Base-by-base conservation (phyloP, 2,888 invertebrate species). In the Nemoura dubitans region DNA sequence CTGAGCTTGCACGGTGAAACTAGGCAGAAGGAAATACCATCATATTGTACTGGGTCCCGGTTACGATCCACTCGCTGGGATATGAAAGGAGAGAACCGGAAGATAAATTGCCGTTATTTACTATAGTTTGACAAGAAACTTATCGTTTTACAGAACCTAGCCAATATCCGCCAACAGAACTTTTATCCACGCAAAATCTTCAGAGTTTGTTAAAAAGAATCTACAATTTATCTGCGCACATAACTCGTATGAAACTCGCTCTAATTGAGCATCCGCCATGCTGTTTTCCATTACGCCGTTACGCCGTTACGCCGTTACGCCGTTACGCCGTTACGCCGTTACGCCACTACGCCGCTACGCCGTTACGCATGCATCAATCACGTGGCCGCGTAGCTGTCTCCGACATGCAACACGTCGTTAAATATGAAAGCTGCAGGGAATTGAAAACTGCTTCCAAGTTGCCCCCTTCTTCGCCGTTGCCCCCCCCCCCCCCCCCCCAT, bases 1-100 rank as follows among this genome's bases (percentile, higher is more conserved):
- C 88, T 94, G 93, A 27, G 94, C 93, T 87, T 94, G 93, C 86
- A 95, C 94, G 0, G 93, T 93, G 91, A 95, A 95, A 90, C 95
- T 95, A 92, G 21, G 91, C 92, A 83, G 86, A 36, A 36, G 36
- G 26, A 84, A 59, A 42, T 78, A 76, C 30, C 36, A 36, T 36
- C 10, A n/a, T 29, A 84, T 84, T 86, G 84, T 83, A 76, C 21
- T 86, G 30, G 78, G 21, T 59, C 2, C 59, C 59, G 21, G 59
- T 59, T 21, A 59, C 36, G 36, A 21, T 59, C 59, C 59, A 59
- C 59, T 10, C 10, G 59, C 21, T 14, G 21, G 16, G 59, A 59
- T 59, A 59, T 59, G 16, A 59, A 59, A 59, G 59, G 16, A 59
- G 59, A 59, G 21, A 10, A 59, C 59, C 59, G 21, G 59, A 59